Evolutionary conservation across 1,140 invertebrate species (phyloP).

Genomic region (Homalodisca vitripennis): DNA sequence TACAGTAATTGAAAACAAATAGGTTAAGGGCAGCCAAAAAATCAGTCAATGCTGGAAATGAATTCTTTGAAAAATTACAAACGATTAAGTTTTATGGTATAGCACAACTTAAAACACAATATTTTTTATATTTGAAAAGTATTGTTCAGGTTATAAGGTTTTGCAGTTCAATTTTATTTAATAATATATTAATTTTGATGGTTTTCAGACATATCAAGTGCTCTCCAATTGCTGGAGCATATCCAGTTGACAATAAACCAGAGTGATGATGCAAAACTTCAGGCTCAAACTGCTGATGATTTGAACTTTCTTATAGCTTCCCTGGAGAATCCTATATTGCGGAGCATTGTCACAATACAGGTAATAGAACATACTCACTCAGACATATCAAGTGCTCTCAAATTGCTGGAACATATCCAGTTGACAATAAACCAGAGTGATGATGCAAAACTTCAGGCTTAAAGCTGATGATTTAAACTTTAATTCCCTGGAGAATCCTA

Average conservation of each 20-base stretch:
- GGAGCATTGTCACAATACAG: slow-evolving; percentile 86
- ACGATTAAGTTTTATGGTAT: too few species aligned
- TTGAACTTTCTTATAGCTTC: slow-evolving; percentile 83
- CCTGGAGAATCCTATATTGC: slow-evolving; percentile 89
- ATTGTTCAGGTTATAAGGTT: too few species aligned
- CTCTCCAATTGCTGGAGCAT: slow-evolving; percentile 73
- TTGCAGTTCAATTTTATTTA: too few species aligned
- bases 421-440: slow-evolving; percentile 69
- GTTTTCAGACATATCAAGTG: slow-evolving; percentile 63
- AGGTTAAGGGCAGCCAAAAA: too few species aligned
- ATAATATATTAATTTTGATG: too few species aligned
- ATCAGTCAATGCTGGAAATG: too few species aligned
- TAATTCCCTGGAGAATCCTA: slow-evolving; percentile 87
- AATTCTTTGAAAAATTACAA: too few species aligned
- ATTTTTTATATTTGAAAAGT: too few species aligned
- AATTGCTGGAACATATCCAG: slow-evolving; percentile 77
- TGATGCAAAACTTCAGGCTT: slow-evolving; percentile 67
- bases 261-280: slow-evolving; percentile 68
- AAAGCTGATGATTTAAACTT: slow-evolving; percentile 84
- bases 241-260: slow-evolving; percentile 74
- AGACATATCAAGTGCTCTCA: slow-evolving; percentile 72
- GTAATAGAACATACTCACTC: too few species aligned
- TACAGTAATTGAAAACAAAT: too few species aligned
- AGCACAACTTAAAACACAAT: too few species aligned
- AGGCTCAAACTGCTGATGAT: slow-evolving; percentile 77